phyloP scores from a whole-genome alignment of 2,797 vertebrate genomes.

The Lutjanus campechanus region DNA sequence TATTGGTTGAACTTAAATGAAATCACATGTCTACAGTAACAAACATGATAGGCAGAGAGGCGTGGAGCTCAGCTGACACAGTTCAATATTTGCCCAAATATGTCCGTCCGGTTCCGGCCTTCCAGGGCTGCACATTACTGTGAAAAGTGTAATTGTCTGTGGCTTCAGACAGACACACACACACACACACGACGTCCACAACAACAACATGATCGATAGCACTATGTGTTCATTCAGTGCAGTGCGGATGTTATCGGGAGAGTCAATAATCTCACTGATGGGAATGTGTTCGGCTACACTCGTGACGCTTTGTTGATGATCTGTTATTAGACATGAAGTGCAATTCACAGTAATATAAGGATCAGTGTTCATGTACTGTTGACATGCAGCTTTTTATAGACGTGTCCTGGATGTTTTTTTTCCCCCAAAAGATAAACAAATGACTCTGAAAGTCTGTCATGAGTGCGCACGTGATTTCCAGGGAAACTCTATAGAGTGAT shows the following conservation, averaged over 20 bases:
- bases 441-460: constrained; percentile 12
- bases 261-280: constrained; percentile 71
- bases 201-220: constrained; percentile 72
- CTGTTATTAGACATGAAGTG: constrained; percentile 52
- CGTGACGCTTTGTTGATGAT: constrained; percentile 55
- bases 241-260: constrained; percentile 65
- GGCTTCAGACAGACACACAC: constrained; percentile 34
- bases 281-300: constrained; percentile 49
- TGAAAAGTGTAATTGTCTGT: constrained; percentile 63
- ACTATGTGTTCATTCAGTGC: constrained; percentile 66
- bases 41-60: constrained; percentile 19
- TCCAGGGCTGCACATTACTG: constrained; percentile 53
- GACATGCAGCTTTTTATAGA: constrained; percentile 46
- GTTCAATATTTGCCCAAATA: constrained; percentile 63
- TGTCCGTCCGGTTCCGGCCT: constrained; percentile 56
- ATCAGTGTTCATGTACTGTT: constrained; percentile 21
- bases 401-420: constrained; percentile 7
- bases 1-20: neutral
- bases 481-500: constrained; percentile 10
- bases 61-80: constrained; percentile 7
- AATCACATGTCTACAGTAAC: constrained; percentile 15
- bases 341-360: constrained; percentile 13
- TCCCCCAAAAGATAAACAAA: neutral
- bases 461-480: constrained; percentile 23
- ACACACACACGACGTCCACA: constrained; percentile 39